These are phyloP conservation scores for Aldrovandia affinis DNA, from an alignment of 2,797 vertebrate species.

Conservation along the genomic window DNA sequence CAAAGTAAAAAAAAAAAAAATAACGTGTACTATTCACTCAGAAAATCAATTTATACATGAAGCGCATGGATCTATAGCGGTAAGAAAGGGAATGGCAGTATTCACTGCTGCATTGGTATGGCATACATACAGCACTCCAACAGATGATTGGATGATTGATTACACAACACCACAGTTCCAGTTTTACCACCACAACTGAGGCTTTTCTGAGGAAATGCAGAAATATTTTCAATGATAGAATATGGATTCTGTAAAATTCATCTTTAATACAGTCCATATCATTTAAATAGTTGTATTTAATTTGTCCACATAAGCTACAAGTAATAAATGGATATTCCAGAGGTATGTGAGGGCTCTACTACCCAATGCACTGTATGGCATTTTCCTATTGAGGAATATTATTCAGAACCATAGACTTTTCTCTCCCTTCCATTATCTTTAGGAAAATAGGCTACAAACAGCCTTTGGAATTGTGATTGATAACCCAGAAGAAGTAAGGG, in stretches of 20 bases:
- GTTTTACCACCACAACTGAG: not conserved
- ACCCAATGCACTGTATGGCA: too few species aligned
- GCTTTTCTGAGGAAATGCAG: not conserved
- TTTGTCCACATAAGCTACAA: too few species aligned
- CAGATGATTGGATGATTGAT: not conserved
- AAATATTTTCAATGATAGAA: not conserved
- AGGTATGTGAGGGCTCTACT: too few species aligned
- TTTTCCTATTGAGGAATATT: not conserved
- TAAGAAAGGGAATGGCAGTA: not conserved
- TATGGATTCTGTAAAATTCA: not conserved
- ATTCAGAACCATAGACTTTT: slow-evolving; percentile 37
- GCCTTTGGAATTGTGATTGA: too few species aligned
- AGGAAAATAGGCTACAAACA: not conserved
- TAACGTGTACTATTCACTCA: not conserved
- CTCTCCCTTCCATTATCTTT: not conserved
- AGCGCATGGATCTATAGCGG: not conserved
- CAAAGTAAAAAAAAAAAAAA: not conserved
- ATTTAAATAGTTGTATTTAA: too few species aligned
- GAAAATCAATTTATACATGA: not conserved
- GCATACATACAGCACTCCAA: not conserved
- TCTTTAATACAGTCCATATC: too few species aligned
- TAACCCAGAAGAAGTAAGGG: not conserved
- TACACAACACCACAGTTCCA: not conserved
- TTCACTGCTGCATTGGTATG: not conserved
- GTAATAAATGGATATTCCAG: too few species aligned